phyloP scores from a whole-genome alignment of 2,888 invertebrate genomes.

The Parnassius mnemosyne region DNA sequence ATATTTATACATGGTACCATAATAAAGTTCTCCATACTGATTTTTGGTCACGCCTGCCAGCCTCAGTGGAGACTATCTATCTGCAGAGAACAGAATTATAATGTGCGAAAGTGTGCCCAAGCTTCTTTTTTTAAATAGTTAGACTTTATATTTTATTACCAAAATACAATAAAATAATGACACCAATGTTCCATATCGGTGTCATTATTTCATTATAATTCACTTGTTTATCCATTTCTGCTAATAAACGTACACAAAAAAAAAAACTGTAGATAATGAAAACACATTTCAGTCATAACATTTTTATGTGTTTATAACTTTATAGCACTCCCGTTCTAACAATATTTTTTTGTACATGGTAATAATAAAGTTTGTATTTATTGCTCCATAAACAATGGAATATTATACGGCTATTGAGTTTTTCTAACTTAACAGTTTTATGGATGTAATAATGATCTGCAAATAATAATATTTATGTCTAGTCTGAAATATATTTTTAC shows the following conservation, averaged over 20 bases:
- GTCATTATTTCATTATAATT: no score
- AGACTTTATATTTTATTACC: no score
- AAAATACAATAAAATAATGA: no score
- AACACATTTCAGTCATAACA: background rate
- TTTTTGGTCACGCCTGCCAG: no score
- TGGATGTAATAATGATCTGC: constrained; percentile 10
- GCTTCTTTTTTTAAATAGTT: no score
- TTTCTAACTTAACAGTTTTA: constrained; percentile 16
- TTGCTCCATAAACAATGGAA: constrained; percentile 21
- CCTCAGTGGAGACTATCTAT: no score
- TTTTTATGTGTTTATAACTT: constrained; percentile 13
- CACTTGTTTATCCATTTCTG: background rate
- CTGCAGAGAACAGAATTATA: no score
- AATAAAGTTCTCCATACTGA: no score
- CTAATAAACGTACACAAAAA: background rate
- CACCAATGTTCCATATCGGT: background rate
- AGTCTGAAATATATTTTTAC: no score
- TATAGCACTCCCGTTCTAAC: constrained; percentile 10
- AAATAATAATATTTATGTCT: background rate
- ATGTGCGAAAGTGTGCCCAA: no score
- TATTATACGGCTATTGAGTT: constrained; percentile 21
- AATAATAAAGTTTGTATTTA: constrained; percentile 20
- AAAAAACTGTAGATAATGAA: background rate
- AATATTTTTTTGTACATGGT: constrained; percentile 17
- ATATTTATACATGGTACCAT: no score